Evolutionary conservation across 2,113 vertebrate species (phyloP).

Genomic region (Ovibos moschatus): DNA sequence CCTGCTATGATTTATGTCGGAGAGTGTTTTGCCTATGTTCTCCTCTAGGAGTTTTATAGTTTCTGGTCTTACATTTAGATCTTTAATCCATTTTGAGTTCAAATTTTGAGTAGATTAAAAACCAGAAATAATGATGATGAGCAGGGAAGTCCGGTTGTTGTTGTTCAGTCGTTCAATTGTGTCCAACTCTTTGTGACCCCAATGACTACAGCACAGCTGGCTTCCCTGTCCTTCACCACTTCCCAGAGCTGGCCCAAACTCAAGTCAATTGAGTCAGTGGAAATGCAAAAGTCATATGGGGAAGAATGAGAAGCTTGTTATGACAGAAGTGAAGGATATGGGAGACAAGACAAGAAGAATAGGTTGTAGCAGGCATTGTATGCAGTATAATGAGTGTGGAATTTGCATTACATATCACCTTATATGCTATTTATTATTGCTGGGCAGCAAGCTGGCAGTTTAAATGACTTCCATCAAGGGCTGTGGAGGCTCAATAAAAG

Average conservation of each 20-base stretch:
- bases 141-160: fast-evolving
- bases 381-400: background rate
- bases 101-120: background rate
- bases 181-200: background rate
- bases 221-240: background rate
- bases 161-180: fast-evolving
- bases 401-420: background rate
- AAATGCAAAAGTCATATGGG: background rate
- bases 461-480: background rate
- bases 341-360: background rate
- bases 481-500: background rate
- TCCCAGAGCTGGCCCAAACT: background rate
- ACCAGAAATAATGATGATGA: background rate
- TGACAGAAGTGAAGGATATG: background rate
- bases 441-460: background rate
- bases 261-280: background rate
- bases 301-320: background rate
- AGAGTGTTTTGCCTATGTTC: too few relatives aligned
- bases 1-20: too few relatives aligned
- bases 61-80: too few relatives aligned
- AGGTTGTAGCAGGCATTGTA: background rate
- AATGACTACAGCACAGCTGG: background rate
- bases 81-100: background rate
- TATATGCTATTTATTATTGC: background rate
- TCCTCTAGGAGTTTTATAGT: too few relatives aligned